phyloP scores from a whole-genome alignment of 2,113 vertebrate species.

The Osmerus eperlanus region DNA sequence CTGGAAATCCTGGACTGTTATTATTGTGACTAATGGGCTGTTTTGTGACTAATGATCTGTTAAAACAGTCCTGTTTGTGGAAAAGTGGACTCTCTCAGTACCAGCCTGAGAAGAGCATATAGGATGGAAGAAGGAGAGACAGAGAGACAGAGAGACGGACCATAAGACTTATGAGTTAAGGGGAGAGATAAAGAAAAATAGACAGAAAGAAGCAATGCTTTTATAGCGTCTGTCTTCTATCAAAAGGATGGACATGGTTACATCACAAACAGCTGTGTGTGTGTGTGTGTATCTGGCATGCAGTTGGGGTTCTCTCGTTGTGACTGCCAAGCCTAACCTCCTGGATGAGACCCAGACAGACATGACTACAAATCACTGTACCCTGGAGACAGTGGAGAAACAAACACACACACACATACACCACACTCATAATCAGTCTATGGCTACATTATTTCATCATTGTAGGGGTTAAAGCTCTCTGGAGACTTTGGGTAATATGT shows the following conservation, averaged over 20 bases:
- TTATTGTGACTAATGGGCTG: constrained; percentile 47
- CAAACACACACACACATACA: not conserved
- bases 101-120: constrained; percentile 4
- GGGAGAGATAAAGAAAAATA: not conserved
- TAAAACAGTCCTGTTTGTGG: constrained; percentile 35
- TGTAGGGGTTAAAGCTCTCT: too few species aligned
- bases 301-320: constrained; percentile 7
- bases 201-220: not conserved
- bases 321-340: constrained; percentile 2
- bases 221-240: constrained; percentile 17
- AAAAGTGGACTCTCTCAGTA: not conserved
- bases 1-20: constrained; percentile 15
- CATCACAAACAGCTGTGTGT: constrained; percentile 29
- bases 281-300: constrained; percentile 5
- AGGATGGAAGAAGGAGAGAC: not conserved
- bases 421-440: not conserved
- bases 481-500: too few species aligned
- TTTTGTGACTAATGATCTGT: constrained; percentile 26
- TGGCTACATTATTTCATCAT: not conserved
- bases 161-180: not conserved
- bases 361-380: not conserved
- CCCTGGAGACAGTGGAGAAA: not conserved
- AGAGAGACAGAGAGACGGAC: not conserved
- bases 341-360: not conserved
- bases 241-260: constrained; percentile 41